A percentile compares a stretch with the other conserved stretches of the same genome.
phyloP scores from a whole-genome alignment of 2,888 invertebrate species.

The Chalcis sispes region DNA sequence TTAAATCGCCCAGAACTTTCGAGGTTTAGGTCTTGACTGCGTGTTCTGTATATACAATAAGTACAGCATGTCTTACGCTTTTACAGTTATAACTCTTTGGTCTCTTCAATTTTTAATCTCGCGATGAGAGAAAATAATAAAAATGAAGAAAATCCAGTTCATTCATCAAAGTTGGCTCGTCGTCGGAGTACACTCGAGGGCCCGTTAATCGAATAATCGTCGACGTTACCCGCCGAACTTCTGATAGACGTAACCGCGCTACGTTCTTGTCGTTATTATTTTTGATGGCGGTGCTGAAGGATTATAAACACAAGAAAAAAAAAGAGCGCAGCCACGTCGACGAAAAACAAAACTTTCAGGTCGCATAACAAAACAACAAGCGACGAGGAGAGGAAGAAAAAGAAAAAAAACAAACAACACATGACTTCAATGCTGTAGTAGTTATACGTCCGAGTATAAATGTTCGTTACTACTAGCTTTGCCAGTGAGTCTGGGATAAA shows the following conservation, averaged over 20 bases:
- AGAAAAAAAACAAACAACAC: background rate
- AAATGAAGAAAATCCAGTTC: slow-evolving; percentile 1
- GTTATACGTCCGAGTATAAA: no score
- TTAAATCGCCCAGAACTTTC: slow-evolving; percentile 49
- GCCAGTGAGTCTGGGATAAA: background rate
- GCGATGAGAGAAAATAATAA: background rate
- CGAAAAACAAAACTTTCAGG: no score
- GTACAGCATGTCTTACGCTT: background rate
- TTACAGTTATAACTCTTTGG: slow-evolving; percentile 1
- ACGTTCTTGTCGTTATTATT: no score
- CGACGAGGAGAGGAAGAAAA: background rate
- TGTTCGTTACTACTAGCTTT: no score
- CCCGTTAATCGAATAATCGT: slow-evolving; percentile 5
- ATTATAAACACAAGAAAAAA: no score
- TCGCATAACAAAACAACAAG: background rate
- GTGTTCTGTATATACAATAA: background rate
- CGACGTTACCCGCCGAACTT: no score
- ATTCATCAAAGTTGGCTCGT: slow-evolving; percentile 15
- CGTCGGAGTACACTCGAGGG: background rate
- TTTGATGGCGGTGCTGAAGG: no score
- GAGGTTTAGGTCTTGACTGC: slow-evolving; percentile 23
- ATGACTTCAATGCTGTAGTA: no score
- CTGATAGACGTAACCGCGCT: no score
- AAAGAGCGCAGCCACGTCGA: no score
- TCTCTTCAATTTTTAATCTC: slow-evolving; percentile 31